A percentile compares a stretch with the other conserved stretches of the same genome.
Evolutionary conservation across 2,888 invertebrate species (phyloP).

Genomic region (Eupithecia pulchellata): DNA sequence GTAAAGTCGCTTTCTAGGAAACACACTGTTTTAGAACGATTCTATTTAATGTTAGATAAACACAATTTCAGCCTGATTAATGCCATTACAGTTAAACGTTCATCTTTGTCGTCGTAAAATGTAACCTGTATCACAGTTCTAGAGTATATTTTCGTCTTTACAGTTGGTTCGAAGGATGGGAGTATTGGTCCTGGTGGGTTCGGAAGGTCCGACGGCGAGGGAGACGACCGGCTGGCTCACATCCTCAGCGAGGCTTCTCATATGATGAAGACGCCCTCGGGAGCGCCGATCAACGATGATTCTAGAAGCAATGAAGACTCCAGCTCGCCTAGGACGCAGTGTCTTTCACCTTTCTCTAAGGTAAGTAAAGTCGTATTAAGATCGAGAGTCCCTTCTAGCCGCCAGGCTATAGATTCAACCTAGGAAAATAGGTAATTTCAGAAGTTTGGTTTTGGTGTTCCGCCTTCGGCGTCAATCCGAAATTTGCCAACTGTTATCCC

Average conservation of each 20-base stretch:
- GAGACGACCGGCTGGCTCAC: constrained; percentile 96
- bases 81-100: constrained; percentile 23
- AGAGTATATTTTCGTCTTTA: constrained; percentile 49
- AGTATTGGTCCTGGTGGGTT: constrained; percentile 90
- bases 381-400: too few relatives aligned
- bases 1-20: constrained; percentile 47
- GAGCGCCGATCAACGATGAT: constrained; percentile 79
- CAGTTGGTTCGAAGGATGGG: constrained; percentile 92
- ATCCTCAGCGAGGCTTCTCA: constrained; percentile 97
- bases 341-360: constrained; percentile 92
- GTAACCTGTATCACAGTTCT: constrained; percentile 6
- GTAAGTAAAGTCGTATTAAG: constrained; percentile 62
- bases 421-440: neutral
- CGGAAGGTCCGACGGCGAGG: constrained; percentile 90
- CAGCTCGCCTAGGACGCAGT: constrained; percentile 91
- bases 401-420: neutral
- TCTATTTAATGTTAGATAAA: constrained; percentile 29
- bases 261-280: constrained; percentile 90
- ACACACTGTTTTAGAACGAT: constrained; percentile 36
- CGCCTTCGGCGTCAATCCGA: too few relatives aligned
- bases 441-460: neutral
- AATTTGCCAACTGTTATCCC: too few relatives aligned
- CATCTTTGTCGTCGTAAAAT: constrained; percentile 26
- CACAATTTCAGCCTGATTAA: constrained; percentile 32
- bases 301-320: constrained; percentile 93